These are phyloP conservation scores for Phalloptychus januarius DNA, from an alignment of 2,797 vertebrate genomes.

Conservation along the genomic window DNA sequence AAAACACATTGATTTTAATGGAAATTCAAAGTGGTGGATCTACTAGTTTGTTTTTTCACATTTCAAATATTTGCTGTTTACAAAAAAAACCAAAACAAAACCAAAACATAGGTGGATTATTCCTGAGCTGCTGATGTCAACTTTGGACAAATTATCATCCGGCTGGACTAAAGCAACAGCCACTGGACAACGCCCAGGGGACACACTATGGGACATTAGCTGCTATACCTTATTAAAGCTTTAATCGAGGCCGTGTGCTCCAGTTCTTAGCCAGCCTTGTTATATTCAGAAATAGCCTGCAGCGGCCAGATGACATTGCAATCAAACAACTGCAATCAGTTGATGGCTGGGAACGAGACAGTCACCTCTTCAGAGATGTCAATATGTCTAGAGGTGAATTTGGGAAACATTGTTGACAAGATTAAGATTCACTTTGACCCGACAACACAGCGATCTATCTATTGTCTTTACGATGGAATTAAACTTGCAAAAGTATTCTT, in stretches of 20 bases:
- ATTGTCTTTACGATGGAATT: neutral
- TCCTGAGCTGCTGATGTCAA: constrained; percentile 1
- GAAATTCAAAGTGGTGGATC: neutral
- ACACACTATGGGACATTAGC: constrained; percentile 8
- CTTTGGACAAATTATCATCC: neutral
- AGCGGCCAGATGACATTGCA: constrained; percentile 18
- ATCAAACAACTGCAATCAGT: constrained; percentile 22
- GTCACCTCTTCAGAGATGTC: constrained; percentile 55
- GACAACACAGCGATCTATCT: constrained; percentile 32
- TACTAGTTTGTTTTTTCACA: neutral
- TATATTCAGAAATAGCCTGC: neutral
- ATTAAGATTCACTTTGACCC: constrained; percentile 62
- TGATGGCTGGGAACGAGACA: constrained; percentile 28
- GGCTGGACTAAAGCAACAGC: neutral
- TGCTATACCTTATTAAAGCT: constrained; percentile 20
- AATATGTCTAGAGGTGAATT: constrained; percentile 76
- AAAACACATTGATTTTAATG: neutral
- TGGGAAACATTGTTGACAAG: constrained; percentile 35
- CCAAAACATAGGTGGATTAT: neutral
- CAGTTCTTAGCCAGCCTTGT: neutral
- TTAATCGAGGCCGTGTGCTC: neutral
- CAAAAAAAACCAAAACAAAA: neutral
- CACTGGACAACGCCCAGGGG: neutral
- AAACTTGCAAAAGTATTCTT: neutral
- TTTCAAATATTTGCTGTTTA: neutral